Conservation (phyloP, 1,140 invertebrate genomes). For the Agrilus planipennis region DNA sequence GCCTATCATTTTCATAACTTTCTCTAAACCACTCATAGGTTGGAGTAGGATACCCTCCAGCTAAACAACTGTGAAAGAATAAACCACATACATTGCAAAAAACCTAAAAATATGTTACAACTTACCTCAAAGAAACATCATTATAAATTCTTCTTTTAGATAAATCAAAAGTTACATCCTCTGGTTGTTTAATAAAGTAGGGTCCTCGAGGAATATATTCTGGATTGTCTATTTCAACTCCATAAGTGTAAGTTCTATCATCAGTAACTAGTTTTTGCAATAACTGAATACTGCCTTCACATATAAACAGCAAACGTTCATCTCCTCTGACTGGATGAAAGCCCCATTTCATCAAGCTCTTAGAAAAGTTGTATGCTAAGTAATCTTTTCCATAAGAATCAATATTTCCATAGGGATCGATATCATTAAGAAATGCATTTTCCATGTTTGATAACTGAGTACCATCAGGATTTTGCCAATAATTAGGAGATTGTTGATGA, state of each 20-base stretch:
- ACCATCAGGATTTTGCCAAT: conserved; percentile 78
- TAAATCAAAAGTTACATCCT: conserved; percentile 70
- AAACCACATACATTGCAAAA: background rate
- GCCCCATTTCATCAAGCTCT: conserved; percentile 66
- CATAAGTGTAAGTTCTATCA: conserved; percentile 74
- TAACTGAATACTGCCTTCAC: conserved; percentile 62
- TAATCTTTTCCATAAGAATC: conserved; percentile 43
- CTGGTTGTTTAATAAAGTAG: conserved; percentile 76
- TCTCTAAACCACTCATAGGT: conserved; percentile 88
- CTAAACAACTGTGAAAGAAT: conserved; percentile 51
- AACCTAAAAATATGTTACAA: conserved; percentile 4
- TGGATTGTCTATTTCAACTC: conserved; percentile 58
- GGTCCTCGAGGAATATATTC: conserved; percentile 74
- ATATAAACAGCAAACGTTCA: conserved; percentile 72
- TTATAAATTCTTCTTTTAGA: conserved; percentile 56
- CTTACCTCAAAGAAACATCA: conserved; percentile 59
- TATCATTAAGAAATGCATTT: conserved; percentile 61
- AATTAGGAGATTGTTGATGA: conserved; percentile 56
- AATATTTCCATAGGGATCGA: too few species aligned
- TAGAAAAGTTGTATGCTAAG: conserved; percentile 56
- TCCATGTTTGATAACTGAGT: conserved; percentile 65
- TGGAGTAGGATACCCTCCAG: conserved; percentile 80
- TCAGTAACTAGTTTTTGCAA: conserved; percentile 53
- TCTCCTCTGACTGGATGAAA: conserved; percentile 65
- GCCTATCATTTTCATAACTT: conserved; percentile 66